Conservation (phyloP, 2,888 invertebrate genomes). For the Tethea ocularis region DNA sequence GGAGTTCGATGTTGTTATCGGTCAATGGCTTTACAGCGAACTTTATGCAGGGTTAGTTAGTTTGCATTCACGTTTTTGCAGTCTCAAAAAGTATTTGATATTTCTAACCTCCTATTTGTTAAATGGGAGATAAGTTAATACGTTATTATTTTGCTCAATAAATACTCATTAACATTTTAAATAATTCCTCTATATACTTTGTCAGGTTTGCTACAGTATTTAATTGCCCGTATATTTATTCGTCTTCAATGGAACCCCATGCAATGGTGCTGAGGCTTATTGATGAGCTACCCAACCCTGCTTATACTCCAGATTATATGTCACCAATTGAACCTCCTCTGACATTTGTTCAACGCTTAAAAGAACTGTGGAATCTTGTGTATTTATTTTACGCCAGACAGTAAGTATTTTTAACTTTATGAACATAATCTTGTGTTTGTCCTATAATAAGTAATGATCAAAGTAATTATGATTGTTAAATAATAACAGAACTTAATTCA, state of each 20-base stretch:
- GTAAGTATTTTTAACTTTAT: background rate
- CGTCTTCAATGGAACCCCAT: conserved; percentile 37
- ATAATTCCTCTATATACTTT: too few relatives aligned
- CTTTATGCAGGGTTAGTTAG: conserved; percentile 23
- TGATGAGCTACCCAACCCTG: conserved; percentile 42
- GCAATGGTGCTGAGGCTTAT: conserved; percentile 35
- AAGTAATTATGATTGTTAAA: too few relatives aligned
- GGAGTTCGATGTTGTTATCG: conserved; percentile 32
- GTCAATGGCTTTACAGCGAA: conserved; percentile 33
- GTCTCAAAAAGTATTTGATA: background rate
- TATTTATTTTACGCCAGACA: conserved; percentile 1
- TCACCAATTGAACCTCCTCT: conserved; percentile 33
- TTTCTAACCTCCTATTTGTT: too few relatives aligned
- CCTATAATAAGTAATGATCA: too few relatives aligned
- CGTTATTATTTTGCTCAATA: too few relatives aligned
- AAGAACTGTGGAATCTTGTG: conserved; percentile 28
- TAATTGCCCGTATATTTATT: conserved; percentile 47
- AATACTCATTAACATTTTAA: too few relatives aligned
- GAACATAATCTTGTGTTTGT: too few relatives aligned
- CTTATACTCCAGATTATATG: conserved; percentile 40
- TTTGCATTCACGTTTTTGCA: background rate
- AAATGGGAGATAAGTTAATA: too few relatives aligned
- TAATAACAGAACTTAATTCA: background rate
- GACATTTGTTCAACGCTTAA: conserved; percentile 37
- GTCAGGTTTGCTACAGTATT: conserved; percentile 39